phyloP scores from a whole-genome alignment of 2,797 vertebrate species.

The Rhynchotus rufescens region DNA sequence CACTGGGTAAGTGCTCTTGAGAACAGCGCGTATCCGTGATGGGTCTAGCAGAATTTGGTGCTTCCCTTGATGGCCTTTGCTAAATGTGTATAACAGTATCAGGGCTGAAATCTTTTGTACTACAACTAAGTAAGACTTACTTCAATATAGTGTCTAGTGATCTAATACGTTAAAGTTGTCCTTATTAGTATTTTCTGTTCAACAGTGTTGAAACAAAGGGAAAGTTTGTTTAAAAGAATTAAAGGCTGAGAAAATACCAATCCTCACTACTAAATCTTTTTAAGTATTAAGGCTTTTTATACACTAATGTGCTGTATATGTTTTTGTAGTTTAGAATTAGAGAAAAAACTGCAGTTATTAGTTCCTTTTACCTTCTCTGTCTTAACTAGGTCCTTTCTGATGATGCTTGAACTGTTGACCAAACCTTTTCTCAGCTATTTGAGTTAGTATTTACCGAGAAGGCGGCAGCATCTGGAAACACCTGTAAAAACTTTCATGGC shows the following conservation, averaged over 20 bases:
- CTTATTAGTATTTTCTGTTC: neutral
- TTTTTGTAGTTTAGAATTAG: no score
- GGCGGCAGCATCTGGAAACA: neutral
- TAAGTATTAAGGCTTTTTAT: neutral
- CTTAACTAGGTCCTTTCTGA: conserved; percentile 62
- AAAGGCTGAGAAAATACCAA: neutral
- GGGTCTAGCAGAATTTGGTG: neutral
- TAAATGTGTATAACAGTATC: neutral
- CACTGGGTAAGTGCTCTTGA: neutral
- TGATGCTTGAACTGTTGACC: conserved; percentile 61
- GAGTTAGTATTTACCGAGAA: conserved; percentile 21
- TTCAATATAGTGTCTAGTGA: no score
- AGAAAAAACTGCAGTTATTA: neutral
- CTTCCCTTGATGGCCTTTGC: neutral
- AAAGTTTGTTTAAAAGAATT: neutral
- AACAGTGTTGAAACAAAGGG: neutral
- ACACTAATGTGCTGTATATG: no score
- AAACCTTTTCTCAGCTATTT: conserved; percentile 37
- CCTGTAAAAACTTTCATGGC: neutral
- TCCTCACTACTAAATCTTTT: neutral
- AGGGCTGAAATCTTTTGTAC: no score
- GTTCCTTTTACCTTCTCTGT: conserved; percentile 31
- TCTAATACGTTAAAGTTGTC: neutral
- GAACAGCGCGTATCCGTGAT: neutral
- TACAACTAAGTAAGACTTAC: neutral